Evolutionary conservation across 2,888 invertebrate genomes (phyloP), one percentile per base, ranked within the genome.

Genomic region (Kuschelorhynchus macadamiae): DNA sequence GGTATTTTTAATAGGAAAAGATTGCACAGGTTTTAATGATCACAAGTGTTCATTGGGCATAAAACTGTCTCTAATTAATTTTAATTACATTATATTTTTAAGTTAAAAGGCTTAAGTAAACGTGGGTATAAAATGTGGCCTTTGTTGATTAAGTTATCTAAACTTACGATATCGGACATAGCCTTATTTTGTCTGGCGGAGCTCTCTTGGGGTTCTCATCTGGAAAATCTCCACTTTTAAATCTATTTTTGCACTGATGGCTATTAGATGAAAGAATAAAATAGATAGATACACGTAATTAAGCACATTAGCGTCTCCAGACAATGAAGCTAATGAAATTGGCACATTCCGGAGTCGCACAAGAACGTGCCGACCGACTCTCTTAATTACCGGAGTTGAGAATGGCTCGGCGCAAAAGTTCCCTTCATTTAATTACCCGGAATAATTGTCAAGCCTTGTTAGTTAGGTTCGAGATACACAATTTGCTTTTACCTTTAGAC

Each of bases 361-460:
- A 59, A 63, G 63, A 63, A 69, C 65, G 64, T 69, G 64, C 69
- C 69, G 65, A 60, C 77, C 75, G 74, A 84, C 85, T 85, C 85
- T 85, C 85, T 85, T 85, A 85, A 85, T 86, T 85, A 85, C 85
- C 84, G 82, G 67, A 77, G 77, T 77, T 79, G 81, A 81, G 81
- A 81, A 81, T 81, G 80, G 80, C 78, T 79, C 47, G 25, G 75
- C 75, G 78, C 85, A 70, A 86, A 86, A 85, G 84, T 86, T 85
- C 83, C 84, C 81, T 79, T 82, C 84, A 85, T 85, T 86, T 86
- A 86, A 86, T 86, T 86, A 86, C 85, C 86, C 85, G 90, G 79
- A 90, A 90, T 86, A 85, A 86, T 81, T 87, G 87, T 81, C 82
- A 81, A 76, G 80, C 80, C 81, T 82, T 82, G 82, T 82, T 82